A percentile compares a stretch with the other conserved stretches of the same genome.
Evolutionary conservation across 1,140 invertebrate genomes (phyloP).

Genomic region (Drosophila sechellia): DNA sequence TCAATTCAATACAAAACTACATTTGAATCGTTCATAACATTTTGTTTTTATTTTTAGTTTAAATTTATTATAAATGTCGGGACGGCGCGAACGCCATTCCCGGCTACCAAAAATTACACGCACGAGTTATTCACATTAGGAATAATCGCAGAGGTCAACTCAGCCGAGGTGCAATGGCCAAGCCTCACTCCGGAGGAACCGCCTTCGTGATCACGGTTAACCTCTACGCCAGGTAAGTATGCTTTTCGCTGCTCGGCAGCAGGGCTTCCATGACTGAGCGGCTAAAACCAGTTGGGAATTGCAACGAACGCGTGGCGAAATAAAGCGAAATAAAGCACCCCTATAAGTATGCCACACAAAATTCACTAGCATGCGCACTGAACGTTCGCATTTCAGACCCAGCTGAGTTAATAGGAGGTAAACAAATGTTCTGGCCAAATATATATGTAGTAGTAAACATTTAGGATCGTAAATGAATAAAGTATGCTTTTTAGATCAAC

Average conservation of each 20-base stretch:
- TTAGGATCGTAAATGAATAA: no score
- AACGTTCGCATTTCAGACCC: neutral
- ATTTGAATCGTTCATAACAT: no score
- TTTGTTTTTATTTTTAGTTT: neutral
- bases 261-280: conserved; percentile 8
- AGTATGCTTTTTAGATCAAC: neutral
- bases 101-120: conserved; percentile 85
- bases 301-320: conserved; percentile 1
- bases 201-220: conserved; percentile 88
- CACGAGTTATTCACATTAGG: conserved; percentile 85
- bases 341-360: conserved; percentile 16
- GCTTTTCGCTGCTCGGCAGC: conserved; percentile 55
- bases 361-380: conserved; percentile 8
- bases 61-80: conserved; percentile 65
- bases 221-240: conserved; percentile 87
- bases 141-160: conserved; percentile 85
- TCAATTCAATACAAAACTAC: no score
- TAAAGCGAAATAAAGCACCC: conserved; percentile 8
- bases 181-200: conserved; percentile 88
- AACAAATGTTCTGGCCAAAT: neutral
- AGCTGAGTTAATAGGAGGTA: neutral
- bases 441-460: neutral
- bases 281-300: conserved; percentile 40
- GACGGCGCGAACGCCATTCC: conserved; percentile 85
- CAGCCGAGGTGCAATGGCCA: conserved; percentile 83